These are phyloP conservation scores for Laterallus jamaicensis DNA, from an alignment of 2,113 vertebrate species.

Conservation along the genomic window DNA sequence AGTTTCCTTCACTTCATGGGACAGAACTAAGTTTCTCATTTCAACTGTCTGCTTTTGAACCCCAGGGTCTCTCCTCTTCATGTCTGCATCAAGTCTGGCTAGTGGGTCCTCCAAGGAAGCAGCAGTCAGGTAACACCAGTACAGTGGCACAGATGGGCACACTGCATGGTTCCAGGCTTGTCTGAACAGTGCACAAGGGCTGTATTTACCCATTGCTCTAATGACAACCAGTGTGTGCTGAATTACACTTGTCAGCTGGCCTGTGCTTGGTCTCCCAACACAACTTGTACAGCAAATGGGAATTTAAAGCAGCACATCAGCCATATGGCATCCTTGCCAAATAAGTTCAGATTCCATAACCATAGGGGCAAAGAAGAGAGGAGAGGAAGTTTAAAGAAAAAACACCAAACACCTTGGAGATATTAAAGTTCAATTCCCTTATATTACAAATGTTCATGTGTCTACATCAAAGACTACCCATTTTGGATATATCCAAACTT, in stretches of 20 bases:
- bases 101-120: slow-evolving; percentile 75
- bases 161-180: neutral
- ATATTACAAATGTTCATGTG: too few relatives aligned
- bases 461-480: neutral
- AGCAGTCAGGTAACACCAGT: neutral
- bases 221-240: neutral
- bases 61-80: slow-evolving; percentile 70
- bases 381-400: neutral
- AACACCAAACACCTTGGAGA: neutral
- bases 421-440: neutral
- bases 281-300: neutral
- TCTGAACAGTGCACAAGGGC: neutral
- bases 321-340: neutral
- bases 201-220: neutral
- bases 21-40: slow-evolving; percentile 68
- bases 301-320: neutral
- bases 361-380: neutral
- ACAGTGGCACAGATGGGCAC: neutral
- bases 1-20: slow-evolving; percentile 78
- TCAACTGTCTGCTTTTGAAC: slow-evolving; percentile 74
- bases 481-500: neutral
- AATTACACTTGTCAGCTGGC: neutral
- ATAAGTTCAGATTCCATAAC: neutral
- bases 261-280: neutral
- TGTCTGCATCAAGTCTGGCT: slow-evolving; percentile 72